These are phyloP conservation scores for Ceriagrion tenellum DNA, from an alignment of 2,888 invertebrate species.

Conservation along the genomic window DNA sequence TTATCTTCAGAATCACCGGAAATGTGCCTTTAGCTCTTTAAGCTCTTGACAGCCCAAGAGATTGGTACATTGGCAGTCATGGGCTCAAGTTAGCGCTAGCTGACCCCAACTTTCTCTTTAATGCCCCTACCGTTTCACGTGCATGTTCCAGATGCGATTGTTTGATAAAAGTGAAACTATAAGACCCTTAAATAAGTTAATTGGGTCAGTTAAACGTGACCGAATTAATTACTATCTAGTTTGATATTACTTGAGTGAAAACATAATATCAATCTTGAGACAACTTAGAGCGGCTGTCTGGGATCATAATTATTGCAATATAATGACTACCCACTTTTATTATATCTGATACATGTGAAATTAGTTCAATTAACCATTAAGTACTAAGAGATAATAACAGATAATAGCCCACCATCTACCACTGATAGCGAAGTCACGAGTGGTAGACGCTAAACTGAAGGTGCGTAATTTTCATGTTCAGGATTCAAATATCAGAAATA, in stretches of 20 bases:
- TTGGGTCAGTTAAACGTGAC: constrained; percentile 8
- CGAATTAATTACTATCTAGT: neutral
- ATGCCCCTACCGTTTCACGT: constrained; percentile 60
- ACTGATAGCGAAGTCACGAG: no score
- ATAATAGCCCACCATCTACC: no score
- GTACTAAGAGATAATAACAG: no score
- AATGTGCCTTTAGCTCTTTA: constrained; percentile 51
- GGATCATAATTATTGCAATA: neutral
- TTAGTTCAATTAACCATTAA: no score
- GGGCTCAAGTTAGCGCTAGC: constrained; percentile 41
- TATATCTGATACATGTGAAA: no score
- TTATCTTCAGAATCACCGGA: constrained; percentile 47
- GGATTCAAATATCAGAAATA: no score
- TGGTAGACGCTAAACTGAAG: no score
- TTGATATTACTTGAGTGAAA: neutral
- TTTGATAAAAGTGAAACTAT: constrained; percentile 50
- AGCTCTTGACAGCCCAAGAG: constrained; percentile 28
- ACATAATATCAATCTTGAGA: neutral
- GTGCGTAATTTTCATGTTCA: no score
- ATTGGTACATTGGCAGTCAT: constrained; percentile 50
- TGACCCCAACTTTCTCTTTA: constrained; percentile 67
- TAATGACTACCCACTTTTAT: no score
- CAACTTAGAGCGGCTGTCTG: neutral
- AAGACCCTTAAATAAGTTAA: constrained; percentile 59
- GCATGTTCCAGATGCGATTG: constrained; percentile 63